These are phyloP conservation scores for Piprites chloris DNA, from an alignment of 2,113 vertebrate species.

Conservation along the genomic window DNA sequence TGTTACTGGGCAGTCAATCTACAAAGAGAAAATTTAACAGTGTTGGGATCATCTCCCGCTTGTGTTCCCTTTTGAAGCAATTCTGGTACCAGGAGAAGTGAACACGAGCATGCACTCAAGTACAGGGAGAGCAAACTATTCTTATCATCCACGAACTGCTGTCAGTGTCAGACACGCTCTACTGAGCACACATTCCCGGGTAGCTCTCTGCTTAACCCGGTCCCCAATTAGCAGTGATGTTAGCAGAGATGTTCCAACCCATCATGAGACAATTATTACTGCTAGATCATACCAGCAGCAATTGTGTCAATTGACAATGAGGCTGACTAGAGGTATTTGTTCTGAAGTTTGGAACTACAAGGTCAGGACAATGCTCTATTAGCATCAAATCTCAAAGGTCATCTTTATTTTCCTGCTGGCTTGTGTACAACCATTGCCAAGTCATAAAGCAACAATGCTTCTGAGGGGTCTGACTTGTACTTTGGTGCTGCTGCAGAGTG, in stretches of 20 bases:
- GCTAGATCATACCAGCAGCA: not conserved
- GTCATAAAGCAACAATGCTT: not conserved
- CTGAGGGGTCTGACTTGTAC: not conserved
- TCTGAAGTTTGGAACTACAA: slow-evolving; percentile 13
- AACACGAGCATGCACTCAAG: not conserved
- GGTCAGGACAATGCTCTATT: slow-evolving; percentile 8
- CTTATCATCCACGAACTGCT: fast-evolving
- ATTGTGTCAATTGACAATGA: not conserved
- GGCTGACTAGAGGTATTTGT: slow-evolving; percentile 9
- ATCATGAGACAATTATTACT: not conserved
- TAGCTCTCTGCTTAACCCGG: not conserved
- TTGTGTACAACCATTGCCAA: not conserved
- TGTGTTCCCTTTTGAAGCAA: not conserved
- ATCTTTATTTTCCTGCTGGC: not conserved
- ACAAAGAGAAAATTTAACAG: not conserved
- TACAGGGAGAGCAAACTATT: not conserved
- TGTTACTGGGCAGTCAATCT: not conserved
- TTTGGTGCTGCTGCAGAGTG: not conserved
- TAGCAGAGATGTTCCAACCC: not conserved
- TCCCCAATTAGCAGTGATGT: not conserved
- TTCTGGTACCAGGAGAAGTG: not conserved
- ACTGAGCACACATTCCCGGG: not conserved
- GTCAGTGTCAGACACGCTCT: not conserved
- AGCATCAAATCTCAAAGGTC: not conserved
- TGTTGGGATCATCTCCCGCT: not conserved